phyloP scores from a whole-genome alignment of 2,888 invertebrate genomes.

The Caenorhabditis angaria region DNA sequence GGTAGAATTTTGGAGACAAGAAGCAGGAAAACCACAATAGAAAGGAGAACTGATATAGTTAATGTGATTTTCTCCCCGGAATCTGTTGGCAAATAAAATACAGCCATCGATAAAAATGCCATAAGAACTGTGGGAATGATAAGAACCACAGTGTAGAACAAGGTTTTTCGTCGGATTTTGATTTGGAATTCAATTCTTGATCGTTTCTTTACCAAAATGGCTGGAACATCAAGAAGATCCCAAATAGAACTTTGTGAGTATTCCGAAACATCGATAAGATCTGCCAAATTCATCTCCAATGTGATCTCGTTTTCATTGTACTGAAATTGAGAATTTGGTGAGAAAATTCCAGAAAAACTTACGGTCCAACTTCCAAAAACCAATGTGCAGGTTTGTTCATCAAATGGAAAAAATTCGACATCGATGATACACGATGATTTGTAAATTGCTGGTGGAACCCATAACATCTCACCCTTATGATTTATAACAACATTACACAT shows the following conservation, averaged over 20 bases:
- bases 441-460: conserved; percentile 99
- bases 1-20: conserved; percentile 98
- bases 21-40: conserved; percentile 97
- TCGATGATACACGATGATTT: conserved; percentile 98
- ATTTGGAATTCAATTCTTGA: conserved; percentile 69
- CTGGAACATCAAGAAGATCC: conserved; percentile 86
- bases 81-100: conserved; percentile 97
- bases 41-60: conserved; percentile 97
- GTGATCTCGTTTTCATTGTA: conserved; percentile 97
- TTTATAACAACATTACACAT: conserved; percentile 96
- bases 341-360: not conserved
- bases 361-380: conserved; percentile 70
- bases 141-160: conserved; percentile 99
- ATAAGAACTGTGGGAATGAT: conserved; percentile 98
- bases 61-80: conserved; percentile 83
- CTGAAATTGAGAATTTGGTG: conserved; percentile 17
- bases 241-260: conserved; percentile 99
- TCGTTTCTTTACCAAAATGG: conserved; percentile 73
- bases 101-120: conserved; percentile 88
- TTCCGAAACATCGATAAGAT: conserved; percentile 91
- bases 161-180: conserved; percentile 84
- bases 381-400: conserved; percentile 68
- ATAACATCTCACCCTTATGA: conserved; percentile 90
- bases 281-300: conserved; percentile 90
- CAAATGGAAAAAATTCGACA: no score